Percentiles rank a stretch among this genome's conserved stretches.
Conservation (phyloP, 2,888 invertebrate genomes). For the Slavum lentiscoides region DNA sequence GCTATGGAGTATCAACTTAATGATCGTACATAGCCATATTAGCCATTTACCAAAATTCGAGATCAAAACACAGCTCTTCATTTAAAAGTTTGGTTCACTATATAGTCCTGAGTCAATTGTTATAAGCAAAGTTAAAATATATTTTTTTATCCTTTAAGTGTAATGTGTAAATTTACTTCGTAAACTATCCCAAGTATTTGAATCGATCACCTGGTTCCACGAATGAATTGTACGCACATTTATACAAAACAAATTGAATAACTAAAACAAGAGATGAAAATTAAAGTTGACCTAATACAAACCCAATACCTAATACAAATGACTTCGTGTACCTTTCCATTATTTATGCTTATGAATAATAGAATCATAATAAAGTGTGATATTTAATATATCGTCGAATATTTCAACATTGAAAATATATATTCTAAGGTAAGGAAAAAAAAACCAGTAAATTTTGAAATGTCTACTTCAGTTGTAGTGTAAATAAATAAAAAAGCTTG, state of each 20-base stretch:
- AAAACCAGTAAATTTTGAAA: no score
- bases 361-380: not conserved
- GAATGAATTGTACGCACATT: not conserved
- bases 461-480: no score
- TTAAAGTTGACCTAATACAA: not conserved
- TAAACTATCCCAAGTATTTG: slow-evolving; percentile 17
- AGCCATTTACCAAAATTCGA: slow-evolving; percentile 12
- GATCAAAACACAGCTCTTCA: not conserved
- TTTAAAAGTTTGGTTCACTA: slow-evolving; percentile 16
- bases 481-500: no score
- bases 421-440: no score
- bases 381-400: not conserved
- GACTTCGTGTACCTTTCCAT: not conserved
- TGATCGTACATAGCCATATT: not conserved
- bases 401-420: not conserved
- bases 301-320: not conserved
- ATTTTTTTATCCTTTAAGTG: slow-evolving; percentile 13
- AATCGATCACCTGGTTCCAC: slow-evolving; percentile 27
- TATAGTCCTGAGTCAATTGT: slow-evolving; percentile 8
- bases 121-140: slow-evolving; percentile 22
- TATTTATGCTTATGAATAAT: not conserved
- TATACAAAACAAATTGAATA: slow-evolving; percentile 2
- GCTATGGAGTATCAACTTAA: not conserved
- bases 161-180: slow-evolving; percentile 33
- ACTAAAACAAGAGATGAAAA: not conserved